Conservation (phyloP, 2,888 invertebrate genomes). For the Scelioninae gen. 1 region DNA sequence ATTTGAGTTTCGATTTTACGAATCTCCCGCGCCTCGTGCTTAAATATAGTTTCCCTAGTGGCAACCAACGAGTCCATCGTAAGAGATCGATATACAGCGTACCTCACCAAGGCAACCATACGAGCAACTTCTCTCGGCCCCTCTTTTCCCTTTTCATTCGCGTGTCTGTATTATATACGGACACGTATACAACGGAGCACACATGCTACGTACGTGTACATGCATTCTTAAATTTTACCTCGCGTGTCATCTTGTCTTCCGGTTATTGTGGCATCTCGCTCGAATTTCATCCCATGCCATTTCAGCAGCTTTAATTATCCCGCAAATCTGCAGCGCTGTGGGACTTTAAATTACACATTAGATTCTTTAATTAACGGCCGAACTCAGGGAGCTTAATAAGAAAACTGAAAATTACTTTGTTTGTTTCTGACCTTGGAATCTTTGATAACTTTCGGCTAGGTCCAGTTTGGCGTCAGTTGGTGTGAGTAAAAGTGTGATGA, state of each 20-base stretch:
- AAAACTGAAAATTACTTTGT: constrained; percentile 5
- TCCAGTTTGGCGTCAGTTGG: no score
- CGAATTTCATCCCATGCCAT: constrained; percentile 16
- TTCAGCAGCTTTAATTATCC: constrained; percentile 17
- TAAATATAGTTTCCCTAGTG: constrained; percentile 76
- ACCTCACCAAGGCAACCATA: constrained; percentile 79
- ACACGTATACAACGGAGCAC: constrained; percentile 8
- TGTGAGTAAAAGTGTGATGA: no score
- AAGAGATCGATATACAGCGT: constrained; percentile 77
- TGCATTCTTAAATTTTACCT: constrained; percentile 33
- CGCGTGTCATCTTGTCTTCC: constrained; percentile 30
- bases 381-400: constrained; percentile 4
- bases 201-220: constrained; percentile 6
- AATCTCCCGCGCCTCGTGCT: constrained; percentile 61
- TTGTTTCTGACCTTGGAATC: constrained; percentile 14
- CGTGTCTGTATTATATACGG: constrained; percentile 50
- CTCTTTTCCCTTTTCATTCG: constrained; percentile 62
- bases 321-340: constrained; percentile 13
- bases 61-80: constrained; percentile 70
- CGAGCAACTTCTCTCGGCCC: constrained; percentile 75
- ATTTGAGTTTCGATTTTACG: constrained; percentile 50
- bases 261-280: constrained; percentile 17
- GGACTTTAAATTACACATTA: constrained; percentile 15
- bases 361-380: constrained; percentile 9
- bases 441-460: no score